Percentiles rank a stretch among this genome's conserved stretches.
phyloP scores from a whole-genome alignment of 2,113 vertebrate genomes.

The Galeopterus variegatus region DNA sequence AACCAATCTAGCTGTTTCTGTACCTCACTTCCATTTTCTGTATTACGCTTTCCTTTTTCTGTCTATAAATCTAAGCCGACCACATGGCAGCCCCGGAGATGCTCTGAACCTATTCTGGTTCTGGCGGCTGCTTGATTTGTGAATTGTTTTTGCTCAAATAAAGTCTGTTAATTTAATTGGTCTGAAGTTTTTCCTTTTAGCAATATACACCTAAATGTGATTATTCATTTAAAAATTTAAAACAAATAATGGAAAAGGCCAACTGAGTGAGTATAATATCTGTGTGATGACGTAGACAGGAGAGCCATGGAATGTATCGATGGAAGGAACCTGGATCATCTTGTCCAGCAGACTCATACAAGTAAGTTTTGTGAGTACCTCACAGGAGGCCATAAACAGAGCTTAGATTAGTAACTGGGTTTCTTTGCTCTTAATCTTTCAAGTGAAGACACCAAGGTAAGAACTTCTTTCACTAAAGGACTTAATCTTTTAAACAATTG shows the following conservation, averaged over 20 bases:
- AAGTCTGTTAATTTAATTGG: no score
- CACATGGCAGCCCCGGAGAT: no score
- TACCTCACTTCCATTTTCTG: no score
- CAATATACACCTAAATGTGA: not conserved
- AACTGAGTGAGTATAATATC: not conserved
- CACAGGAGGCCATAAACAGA: no score
- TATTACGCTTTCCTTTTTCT: no score
- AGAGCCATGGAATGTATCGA: rapidly evolving
- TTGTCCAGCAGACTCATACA: rapidly evolving
- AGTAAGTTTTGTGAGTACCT: rapidly evolving
- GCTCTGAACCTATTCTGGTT: no score
- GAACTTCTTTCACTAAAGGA: not conserved
- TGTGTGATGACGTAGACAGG: rapidly evolving
- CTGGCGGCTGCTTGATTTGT: no score
- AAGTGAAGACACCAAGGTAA: not conserved
- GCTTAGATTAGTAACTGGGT: rapidly evolving
- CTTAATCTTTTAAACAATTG: not conserved
- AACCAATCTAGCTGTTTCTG: no score
- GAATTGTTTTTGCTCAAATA: no score
- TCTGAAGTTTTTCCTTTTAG: no score
- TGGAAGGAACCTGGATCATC: not conserved
- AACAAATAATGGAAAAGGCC: not conserved
- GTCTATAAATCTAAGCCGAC: no score
- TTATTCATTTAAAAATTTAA: not conserved
- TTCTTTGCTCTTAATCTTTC: not conserved